phyloP scores from a whole-genome alignment of 2,113 vertebrate genomes.

The Leucoraja erinaceus region DNA sequence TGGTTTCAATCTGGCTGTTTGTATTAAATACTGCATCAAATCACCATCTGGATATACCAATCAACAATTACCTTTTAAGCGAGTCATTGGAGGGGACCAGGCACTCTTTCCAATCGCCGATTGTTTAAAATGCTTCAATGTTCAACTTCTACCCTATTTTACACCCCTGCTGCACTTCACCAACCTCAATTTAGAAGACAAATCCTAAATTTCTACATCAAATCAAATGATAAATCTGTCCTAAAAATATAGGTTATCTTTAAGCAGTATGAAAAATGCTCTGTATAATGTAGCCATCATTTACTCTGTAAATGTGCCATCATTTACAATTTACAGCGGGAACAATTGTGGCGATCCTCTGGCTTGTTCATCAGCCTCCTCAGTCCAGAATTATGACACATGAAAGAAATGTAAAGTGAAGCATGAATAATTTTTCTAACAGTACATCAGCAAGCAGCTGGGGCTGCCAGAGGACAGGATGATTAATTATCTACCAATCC shows the following conservation, averaged over 20 bases:
- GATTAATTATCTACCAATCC: constrained; percentile 7
- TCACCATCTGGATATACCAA: background rate
- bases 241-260: background rate
- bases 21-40: background rate
- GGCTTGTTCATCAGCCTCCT: background rate
- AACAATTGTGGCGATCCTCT: background rate
- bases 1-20: background rate
- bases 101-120: background rate
- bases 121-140: background rate
- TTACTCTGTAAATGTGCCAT: no score
- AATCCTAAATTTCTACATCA: background rate
- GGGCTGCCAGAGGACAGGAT: background rate
- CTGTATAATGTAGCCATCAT: background rate
- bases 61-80: background rate
- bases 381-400: background rate
- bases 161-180: background rate
- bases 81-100: background rate
- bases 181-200: background rate
- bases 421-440: constrained; percentile 11
- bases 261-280: background rate
- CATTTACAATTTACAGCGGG: background rate
- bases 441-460: constrained; percentile 10
- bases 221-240: background rate
- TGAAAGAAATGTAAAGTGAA: background rate
- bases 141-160: no score